These are phyloP conservation scores for Dryomyza anilis DNA, from an alignment of 2,888 invertebrate species.

Conservation along the genomic window DNA sequence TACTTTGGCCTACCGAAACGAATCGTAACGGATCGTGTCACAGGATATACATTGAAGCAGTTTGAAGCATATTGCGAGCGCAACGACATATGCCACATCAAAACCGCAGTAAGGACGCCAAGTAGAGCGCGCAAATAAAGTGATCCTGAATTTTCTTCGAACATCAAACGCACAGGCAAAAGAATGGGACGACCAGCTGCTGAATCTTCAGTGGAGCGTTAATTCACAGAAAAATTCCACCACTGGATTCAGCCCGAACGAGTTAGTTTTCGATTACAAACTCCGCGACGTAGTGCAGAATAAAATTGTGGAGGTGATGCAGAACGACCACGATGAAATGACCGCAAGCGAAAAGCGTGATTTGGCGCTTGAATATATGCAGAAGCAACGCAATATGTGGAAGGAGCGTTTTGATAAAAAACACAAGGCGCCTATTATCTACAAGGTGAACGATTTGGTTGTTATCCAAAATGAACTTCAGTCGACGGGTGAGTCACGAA, in stretches of 20 bases:
- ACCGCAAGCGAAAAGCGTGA: background rate
- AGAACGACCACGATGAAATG: background rate
- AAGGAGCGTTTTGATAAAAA: constrained; percentile 24
- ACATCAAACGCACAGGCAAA: background rate
- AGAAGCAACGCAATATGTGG: background rate
- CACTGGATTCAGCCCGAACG: background rate
- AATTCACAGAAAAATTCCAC: background rate
- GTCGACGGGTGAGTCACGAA: constrained; percentile 27
- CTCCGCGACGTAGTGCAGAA: background rate
- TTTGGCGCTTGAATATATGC: background rate
- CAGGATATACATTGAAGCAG: constrained; percentile 33
- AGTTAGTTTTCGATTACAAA: background rate
- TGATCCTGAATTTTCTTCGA: background rate
- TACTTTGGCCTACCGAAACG: constrained; percentile 41
- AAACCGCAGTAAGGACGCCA: constrained; percentile 28
- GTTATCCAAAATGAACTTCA: constrained; percentile 27
- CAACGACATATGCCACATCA: constrained; percentile 17
- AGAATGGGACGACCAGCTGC: background rate
- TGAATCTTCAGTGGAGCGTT: background rate
- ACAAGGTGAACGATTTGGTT: constrained; percentile 25
- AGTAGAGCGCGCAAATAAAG: constrained; percentile 13
- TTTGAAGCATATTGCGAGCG: constrained; percentile 29
- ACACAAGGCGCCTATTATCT: constrained; percentile 19
- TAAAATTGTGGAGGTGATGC: background rate
- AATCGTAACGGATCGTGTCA: constrained; percentile 41